These are phyloP conservation scores for Mus spretus DNA, from an alignment of 2,797 vertebrate species.

Conservation along the genomic window DNA sequence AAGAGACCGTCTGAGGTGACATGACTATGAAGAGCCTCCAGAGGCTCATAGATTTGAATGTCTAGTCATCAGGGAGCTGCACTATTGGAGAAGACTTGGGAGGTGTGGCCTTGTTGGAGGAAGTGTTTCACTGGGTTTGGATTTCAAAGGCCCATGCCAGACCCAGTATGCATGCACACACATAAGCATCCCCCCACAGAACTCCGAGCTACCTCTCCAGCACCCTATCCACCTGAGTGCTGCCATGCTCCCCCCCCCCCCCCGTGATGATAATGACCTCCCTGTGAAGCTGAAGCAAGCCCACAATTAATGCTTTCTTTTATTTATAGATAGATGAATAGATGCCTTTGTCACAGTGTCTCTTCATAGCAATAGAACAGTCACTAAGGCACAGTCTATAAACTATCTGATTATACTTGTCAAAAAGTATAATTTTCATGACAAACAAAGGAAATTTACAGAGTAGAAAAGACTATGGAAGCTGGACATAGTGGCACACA, in stretches of 20 bases:
- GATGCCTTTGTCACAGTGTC: neutral
- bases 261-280: neutral
- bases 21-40: neutral
- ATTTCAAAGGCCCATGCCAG: neutral
- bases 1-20: neutral
- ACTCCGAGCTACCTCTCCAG: neutral
- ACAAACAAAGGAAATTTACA: neutral
- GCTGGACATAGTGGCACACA: neutral
- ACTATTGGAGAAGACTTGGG: neutral
- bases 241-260: neutral
- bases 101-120: neutral
- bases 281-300: neutral
- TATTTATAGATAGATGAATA: no score
- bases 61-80: neutral
- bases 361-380: neutral
- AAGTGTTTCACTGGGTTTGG: neutral
- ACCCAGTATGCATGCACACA: neutral
- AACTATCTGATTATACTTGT: conserved; percentile 16
- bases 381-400: neutral
- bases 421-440: neutral
- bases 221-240: neutral
- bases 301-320: no score
- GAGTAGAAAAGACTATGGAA: neutral
- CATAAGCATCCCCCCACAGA: no score
- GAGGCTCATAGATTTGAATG: neutral